Conservation (phyloP, 1,140 invertebrate species). For the Popillia japonica region DNA sequence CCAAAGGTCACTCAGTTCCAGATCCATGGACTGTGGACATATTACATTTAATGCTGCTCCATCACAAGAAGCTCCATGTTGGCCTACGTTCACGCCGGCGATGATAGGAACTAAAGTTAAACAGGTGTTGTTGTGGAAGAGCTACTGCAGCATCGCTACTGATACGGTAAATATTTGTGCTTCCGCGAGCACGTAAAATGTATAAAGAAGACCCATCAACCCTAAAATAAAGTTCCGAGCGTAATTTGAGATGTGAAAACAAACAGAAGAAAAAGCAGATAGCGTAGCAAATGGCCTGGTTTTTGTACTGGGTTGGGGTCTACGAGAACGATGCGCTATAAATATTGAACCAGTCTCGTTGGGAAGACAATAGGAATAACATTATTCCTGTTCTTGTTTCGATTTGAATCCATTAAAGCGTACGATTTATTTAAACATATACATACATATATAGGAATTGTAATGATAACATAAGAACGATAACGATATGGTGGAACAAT, state of each 20-base stretch:
- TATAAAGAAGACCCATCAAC: neutral
- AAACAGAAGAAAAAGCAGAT: neutral
- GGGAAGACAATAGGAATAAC: neutral
- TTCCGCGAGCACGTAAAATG: neutral
- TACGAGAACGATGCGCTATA: neutral
- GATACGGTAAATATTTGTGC: conserved; percentile 14
- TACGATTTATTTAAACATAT: neutral
- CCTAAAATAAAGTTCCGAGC: neutral
- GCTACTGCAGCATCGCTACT: neutral
- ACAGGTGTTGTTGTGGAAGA: neutral
- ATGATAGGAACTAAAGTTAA: neutral
- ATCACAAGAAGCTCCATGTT: neutral
- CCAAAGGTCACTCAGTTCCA: too few relatives aligned
- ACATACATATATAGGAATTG: too few relatives aligned
- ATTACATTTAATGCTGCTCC: neutral
- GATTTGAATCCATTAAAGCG: neutral
- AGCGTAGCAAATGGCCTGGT: neutral
- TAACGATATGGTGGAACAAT: too few relatives aligned
- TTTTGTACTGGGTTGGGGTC: neutral
- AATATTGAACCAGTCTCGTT: neutral
- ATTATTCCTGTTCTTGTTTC: neutral
- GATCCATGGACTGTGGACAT: too few relatives aligned
- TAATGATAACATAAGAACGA: too few relatives aligned
- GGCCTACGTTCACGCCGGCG: neutral
- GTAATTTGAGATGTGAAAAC: neutral